Evolutionary conservation across 2,113 vertebrate species (phyloP).

Genomic region (Ophthalmolycus amberensis): DNA sequence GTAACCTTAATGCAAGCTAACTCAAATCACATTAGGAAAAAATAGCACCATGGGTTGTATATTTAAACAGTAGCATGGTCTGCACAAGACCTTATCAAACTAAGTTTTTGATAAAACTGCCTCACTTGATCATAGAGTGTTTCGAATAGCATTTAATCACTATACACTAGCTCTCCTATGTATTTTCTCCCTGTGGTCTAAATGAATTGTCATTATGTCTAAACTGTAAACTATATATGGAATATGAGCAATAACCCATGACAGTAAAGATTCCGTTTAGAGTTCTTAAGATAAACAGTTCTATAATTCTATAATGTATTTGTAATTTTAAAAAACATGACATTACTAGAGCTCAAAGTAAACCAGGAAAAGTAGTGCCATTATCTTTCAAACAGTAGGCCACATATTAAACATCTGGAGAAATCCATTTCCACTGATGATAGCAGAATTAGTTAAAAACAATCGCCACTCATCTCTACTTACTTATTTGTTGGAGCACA

Average conservation of each 20-base stretch:
- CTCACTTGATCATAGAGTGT: too few relatives aligned
- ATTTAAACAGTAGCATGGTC: neutral
- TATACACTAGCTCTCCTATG: neutral
- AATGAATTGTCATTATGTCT: neutral
- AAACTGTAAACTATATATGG: neutral
- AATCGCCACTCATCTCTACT: too few relatives aligned
- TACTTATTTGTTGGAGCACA: too few relatives aligned
- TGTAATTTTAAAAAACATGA: too few relatives aligned
- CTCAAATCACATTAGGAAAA: constrained; percentile 22
- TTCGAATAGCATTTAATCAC: neutral
- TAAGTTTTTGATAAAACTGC: neutral
- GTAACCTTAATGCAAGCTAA: constrained; percentile 17
- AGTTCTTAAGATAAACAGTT: neutral
- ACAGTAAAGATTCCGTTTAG: neutral
- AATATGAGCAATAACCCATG: neutral
- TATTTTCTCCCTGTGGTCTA: neutral
- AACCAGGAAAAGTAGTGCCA: too few relatives aligned
- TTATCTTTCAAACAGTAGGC: too few relatives aligned
- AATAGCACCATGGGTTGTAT: neutral
- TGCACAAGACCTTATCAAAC: neutral
- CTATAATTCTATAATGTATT: too few relatives aligned
- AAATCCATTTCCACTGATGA: too few relatives aligned
- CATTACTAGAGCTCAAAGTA: too few relatives aligned
- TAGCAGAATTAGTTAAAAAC: too few relatives aligned
- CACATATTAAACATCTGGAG: too few relatives aligned